Evolutionary conservation across 2,888 invertebrate species (phyloP).

Genomic region (Dolichopus griseipennis): DNA sequence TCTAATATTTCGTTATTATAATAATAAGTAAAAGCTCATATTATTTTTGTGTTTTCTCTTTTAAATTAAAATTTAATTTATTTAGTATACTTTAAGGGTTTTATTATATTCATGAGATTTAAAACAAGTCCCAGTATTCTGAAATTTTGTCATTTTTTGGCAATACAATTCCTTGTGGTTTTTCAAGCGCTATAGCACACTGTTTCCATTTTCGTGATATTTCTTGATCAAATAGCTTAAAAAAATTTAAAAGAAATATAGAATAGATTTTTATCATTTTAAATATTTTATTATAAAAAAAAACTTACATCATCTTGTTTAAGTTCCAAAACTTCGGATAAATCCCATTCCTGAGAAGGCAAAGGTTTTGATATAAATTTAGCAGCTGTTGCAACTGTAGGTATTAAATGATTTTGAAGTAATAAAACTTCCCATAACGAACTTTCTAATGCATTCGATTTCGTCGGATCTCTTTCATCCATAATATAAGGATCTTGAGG

Average conservation of each 20-base stretch:
- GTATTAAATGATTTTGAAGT: constrained; percentile 63
- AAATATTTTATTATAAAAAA: not conserved
- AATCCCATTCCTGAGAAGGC: constrained; percentile 59
- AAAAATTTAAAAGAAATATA: constrained; percentile 12
- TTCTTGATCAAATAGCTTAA: constrained; percentile 68
- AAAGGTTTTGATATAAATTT: constrained; percentile 58
- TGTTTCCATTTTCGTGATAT: constrained; percentile 64
- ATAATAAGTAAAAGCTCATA: not conserved
- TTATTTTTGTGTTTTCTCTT: not conserved
- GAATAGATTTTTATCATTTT: not conserved
- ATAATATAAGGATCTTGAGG: constrained; percentile 71
- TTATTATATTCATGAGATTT: constrained; percentile 14
- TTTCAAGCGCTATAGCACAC: constrained; percentile 66
- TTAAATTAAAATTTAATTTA: not conserved
- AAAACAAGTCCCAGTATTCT: constrained; percentile 56
- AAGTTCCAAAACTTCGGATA: constrained; percentile 56
- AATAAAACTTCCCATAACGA: constrained; percentile 88
- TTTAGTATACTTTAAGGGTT: constrained; percentile 4
- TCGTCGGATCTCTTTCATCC: constrained; percentile 68
- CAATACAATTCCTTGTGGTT: constrained; percentile 55
- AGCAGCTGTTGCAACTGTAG: constrained; percentile 64
- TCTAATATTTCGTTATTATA: too few species aligned
- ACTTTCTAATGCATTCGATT: constrained; percentile 75
- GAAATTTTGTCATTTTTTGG: constrained; percentile 55
- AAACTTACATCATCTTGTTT: constrained; percentile 52